Evolutionary conservation across 2,888 invertebrate genomes (phyloP), one percentile per base, ranked within the genome.

Genomic region (Vesta saturnalis): DNA sequence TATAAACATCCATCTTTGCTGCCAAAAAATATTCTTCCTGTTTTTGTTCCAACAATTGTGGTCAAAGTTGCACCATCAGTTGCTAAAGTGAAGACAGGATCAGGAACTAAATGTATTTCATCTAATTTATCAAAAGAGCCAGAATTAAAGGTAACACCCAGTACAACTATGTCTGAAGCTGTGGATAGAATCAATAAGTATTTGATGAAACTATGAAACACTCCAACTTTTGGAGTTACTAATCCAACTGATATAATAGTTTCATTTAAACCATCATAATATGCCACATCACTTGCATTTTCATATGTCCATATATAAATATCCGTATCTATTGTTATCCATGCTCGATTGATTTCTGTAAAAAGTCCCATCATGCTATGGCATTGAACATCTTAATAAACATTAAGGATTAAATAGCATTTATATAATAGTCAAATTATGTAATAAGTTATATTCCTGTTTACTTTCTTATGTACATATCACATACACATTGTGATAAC

Each of bases 301-400:
- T 97, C 96, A 85, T 96, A 99, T 21, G 96, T 94, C 99, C 99
- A 99, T 39, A 98, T 90, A 86, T 97, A 99, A 76, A 99, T 94
- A 85, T 98, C 97, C 77, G 96, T 97, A 82, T 99, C 99, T 75
- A 99, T 95, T 3, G 97, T 95, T 63, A 99, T 86, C 98, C 98
- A 99, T 0, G 98, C 98, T 80, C 99, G 88, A 62, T 93, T 93
- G 74, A 99, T 97, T 83, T 96, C 97, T 65, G 97, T 94, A 85
- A 99, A 98, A 6, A 99, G 86, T 1, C 99, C 99, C 96, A 99
- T 97, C 86, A 94, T 91, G 82, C 96, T 97, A 80, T 96, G 95
- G 76, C 95, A 95, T 85, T 97, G 96, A 88, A 97, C 94, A 85
- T 95, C 96, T 96, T 56, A 39, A 46, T 30, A 61, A 60, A 59